These are phyloP conservation scores for Arrhamphus sclerolepis DNA, from an alignment of 2,797 vertebrate species.

Conservation along the genomic window DNA sequence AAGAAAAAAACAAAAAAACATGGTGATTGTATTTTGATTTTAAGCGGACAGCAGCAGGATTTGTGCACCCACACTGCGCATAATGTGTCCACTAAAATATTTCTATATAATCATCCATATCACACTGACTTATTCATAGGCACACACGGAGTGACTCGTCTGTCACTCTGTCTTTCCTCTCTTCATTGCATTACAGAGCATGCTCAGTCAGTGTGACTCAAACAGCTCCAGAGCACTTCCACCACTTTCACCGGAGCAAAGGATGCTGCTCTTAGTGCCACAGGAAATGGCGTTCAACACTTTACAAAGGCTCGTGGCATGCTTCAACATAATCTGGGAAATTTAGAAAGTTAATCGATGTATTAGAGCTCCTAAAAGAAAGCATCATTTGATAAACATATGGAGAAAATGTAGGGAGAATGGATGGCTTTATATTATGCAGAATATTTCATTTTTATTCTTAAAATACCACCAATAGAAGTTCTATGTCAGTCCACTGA, in stretches of 20 bases:
- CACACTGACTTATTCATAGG: slow-evolving; percentile 60
- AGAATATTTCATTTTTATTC: too few relatives aligned
- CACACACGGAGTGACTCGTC: slow-evolving; percentile 66
- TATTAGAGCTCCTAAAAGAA: too few relatives aligned
- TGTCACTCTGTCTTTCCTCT: slow-evolving; percentile 29
- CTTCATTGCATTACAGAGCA: slow-evolving; percentile 52
- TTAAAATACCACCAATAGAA: too few relatives aligned
- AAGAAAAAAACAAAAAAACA: too few relatives aligned
- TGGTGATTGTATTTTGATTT: slow-evolving; percentile 7
- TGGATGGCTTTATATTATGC: too few relatives aligned
- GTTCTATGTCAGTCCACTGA: too few relatives aligned
- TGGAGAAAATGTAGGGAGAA: too few relatives aligned
- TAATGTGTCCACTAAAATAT: slow-evolving; percentile 27
- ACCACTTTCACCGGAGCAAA: slow-evolving; percentile 8
- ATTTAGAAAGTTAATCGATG: too few relatives aligned
- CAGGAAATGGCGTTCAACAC: background rate
- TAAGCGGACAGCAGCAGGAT: slow-evolving; percentile 6
- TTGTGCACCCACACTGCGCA: slow-evolving; percentile 18
- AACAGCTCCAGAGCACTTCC: slow-evolving; percentile 21
- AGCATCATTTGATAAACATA: too few relatives aligned
- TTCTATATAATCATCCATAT: slow-evolving; percentile 58
- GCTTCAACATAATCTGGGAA: background rate
- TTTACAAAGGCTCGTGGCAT: background rate
- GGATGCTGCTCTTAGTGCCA: background rate
- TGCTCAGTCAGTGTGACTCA: slow-evolving; percentile 60